Percentiles rank a stretch among this genome's conserved stretches.
phyloP scores from a whole-genome alignment of 1,140 invertebrate species.

The Harpegnathos saltator region DNA sequence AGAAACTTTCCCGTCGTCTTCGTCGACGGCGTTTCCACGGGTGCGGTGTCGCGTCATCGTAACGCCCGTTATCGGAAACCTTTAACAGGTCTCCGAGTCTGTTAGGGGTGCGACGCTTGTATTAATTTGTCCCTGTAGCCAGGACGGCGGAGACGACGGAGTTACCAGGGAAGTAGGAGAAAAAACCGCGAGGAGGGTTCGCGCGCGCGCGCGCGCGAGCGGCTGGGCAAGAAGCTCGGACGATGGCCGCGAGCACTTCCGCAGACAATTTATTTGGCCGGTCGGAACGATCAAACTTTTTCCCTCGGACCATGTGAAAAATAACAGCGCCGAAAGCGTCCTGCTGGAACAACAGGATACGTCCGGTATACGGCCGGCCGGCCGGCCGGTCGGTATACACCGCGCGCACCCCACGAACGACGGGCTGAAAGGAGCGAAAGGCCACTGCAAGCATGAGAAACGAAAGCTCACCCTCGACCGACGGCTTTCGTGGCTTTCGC shows the following conservation, averaged over 20 bases:
- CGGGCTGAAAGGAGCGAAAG: slow-evolving; percentile 58
- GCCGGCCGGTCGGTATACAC: neutral
- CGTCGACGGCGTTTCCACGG: slow-evolving; percentile 26
- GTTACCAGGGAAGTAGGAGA: slow-evolving; percentile 50
- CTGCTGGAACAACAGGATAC: slow-evolving; percentile 68
- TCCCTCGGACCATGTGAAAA: slow-evolving; percentile 71
- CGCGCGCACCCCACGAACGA: slow-evolving; percentile 19
- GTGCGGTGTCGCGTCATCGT: slow-evolving; percentile 39
- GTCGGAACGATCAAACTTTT: slow-evolving; percentile 77
- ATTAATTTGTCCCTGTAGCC: slow-evolving; percentile 68
- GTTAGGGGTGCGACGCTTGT: slow-evolving; percentile 57
- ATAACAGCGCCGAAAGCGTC: slow-evolving; percentile 73
- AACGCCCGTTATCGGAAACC: slow-evolving; percentile 44
- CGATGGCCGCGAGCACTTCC: slow-evolving; percentile 66
- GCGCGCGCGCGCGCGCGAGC: slow-evolving; percentile 20
- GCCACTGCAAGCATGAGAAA: slow-evolving; percentile 50
- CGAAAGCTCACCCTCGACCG: slow-evolving; percentile 46
- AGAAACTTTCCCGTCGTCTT: slow-evolving; percentile 41
- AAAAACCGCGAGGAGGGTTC: slow-evolving; percentile 31
- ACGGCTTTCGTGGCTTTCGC: slow-evolving; percentile 51
- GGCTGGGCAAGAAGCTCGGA: slow-evolving; percentile 70
- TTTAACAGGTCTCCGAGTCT: slow-evolving; percentile 41
- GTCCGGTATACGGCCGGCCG: slow-evolving; percentile 51
- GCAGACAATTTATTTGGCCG: slow-evolving; percentile 75
- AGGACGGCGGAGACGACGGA: neutral